Evolutionary conservation across 2,888 invertebrate genomes (phyloP).

Genomic region (Philhelius pedissequus): DNA sequence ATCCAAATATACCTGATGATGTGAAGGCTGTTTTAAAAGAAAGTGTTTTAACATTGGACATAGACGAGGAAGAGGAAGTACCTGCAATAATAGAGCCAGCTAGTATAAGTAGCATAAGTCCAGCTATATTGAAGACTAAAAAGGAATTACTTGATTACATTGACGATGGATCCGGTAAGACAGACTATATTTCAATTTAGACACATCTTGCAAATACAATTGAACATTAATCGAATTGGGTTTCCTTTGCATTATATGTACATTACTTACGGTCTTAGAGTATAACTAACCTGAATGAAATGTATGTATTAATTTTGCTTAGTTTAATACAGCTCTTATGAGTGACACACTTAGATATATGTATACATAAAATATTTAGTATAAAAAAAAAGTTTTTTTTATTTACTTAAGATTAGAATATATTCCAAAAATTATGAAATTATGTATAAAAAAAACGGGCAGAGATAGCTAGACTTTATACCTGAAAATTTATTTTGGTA

Average conservation of each 20-base stretch:
- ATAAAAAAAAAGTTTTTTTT: neutral
- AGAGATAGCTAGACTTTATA: neutral
- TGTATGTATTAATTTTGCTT: neutral
- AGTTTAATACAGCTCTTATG: neutral
- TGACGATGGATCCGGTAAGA: constrained; percentile 77
- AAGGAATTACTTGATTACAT: constrained; percentile 77
- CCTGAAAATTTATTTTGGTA: neutral
- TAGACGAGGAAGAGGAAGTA: constrained; percentile 74
- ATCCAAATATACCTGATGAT: constrained; percentile 78
- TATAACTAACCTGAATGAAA: neutral
- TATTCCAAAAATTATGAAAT: neutral
- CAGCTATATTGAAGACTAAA: constrained; percentile 76
- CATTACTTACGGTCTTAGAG: constrained; percentile 16
- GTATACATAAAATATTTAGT: neutral
- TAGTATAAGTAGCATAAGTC: constrained; percentile 72
- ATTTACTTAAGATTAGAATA: neutral
- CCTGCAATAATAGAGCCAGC: constrained; percentile 70
- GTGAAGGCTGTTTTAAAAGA: constrained; percentile 78
- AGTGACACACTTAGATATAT: neutral
- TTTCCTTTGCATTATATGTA: constrained; percentile 6
- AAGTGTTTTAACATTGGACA: constrained; percentile 76
- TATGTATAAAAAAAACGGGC: neutral
- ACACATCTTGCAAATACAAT: neutral
- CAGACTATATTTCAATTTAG: neutral
- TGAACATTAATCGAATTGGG: neutral